These are phyloP conservation scores for Solea senegalensis DNA, from an alignment of 2,113 vertebrate genomes.

Conservation along the genomic window DNA sequence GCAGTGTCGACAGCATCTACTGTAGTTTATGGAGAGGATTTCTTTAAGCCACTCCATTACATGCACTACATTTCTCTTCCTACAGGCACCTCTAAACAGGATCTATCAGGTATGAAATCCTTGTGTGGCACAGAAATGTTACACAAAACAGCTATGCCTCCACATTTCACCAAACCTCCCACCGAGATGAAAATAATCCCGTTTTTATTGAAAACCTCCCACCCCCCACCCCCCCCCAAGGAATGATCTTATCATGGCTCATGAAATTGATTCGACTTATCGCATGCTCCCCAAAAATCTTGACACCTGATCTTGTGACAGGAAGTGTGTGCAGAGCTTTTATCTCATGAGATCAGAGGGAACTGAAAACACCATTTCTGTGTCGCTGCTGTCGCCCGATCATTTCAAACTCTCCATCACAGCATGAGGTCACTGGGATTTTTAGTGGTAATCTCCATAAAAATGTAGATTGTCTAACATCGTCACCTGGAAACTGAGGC, in stretches of 20 bases:
- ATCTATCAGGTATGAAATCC: constrained; percentile 87
- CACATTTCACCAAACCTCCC: constrained; percentile 57
- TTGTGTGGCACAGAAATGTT: constrained; percentile 77
- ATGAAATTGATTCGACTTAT: constrained; percentile 66
- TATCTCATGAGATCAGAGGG: constrained; percentile 53
- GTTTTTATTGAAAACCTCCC: constrained; percentile 55
- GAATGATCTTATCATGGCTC: constrained; percentile 70
- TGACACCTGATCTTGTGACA: constrained; percentile 58
- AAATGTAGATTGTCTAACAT: constrained; percentile 61
- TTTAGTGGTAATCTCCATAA: constrained; percentile 57
- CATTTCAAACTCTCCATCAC: constrained; percentile 66
- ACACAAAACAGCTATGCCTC: constrained; percentile 56
- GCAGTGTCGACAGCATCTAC: constrained; percentile 42
- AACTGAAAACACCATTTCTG: constrained; percentile 70
- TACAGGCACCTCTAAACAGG: constrained; percentile 85
- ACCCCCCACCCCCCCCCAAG: constrained; percentile 30
- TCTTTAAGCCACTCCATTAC: constrained; percentile 73
- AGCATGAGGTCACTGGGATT: constrained; percentile 70
- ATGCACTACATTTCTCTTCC: constrained; percentile 82
- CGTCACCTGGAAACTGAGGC: constrained; percentile 48
- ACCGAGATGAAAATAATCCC: constrained; percentile 57
- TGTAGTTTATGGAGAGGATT: constrained; percentile 57
- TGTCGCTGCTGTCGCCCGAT: constrained; percentile 70
- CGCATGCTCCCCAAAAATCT: constrained; percentile 70
- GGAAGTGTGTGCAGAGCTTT: constrained; percentile 35